These are phyloP conservation scores for Pyxicephalus adspersus DNA, from an alignment of 2,113 vertebrate genomes.

Conservation along the genomic window DNA sequence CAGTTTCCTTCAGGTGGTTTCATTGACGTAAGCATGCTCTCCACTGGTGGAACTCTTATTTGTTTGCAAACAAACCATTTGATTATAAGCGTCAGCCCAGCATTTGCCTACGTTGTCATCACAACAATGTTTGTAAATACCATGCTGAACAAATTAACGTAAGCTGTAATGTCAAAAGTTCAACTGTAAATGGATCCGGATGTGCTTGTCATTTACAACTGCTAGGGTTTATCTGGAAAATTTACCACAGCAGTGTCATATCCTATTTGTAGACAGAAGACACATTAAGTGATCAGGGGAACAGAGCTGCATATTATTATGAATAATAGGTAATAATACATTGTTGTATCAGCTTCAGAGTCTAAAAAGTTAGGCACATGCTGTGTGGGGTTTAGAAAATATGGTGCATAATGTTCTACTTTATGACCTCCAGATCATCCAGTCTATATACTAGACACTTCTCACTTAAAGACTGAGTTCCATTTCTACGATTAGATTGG, in stretches of 20 bases:
- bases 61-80: conserved; percentile 57
- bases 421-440: too few species aligned
- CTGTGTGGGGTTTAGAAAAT: too few species aligned
- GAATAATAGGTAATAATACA: too few species aligned
- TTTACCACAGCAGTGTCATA: conserved; percentile 19
- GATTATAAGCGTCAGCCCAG: conserved; percentile 41
- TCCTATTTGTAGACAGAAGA: conserved; percentile 29
- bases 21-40: conserved; percentile 49
- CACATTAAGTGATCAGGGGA: background rate
- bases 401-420: too few species aligned
- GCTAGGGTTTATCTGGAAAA: conserved; percentile 13
- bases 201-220: conserved; percentile 34
- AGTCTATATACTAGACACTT: too few species aligned
- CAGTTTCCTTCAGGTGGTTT: conserved; percentile 51
- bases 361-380: too few species aligned
- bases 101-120: conserved; percentile 56
- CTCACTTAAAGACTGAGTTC: too few species aligned
- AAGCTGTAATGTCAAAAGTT: conserved; percentile 51
- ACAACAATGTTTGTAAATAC: conserved; percentile 55
- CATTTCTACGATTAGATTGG: too few species aligned
- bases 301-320: background rate
- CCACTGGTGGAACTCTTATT: conserved; percentile 41
- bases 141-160: conserved; percentile 51
- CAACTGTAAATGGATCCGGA: conserved; percentile 50
- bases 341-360: too few species aligned